Conservation (phyloP, 1,140 invertebrate species). For the Hetaerina americana region DNA sequence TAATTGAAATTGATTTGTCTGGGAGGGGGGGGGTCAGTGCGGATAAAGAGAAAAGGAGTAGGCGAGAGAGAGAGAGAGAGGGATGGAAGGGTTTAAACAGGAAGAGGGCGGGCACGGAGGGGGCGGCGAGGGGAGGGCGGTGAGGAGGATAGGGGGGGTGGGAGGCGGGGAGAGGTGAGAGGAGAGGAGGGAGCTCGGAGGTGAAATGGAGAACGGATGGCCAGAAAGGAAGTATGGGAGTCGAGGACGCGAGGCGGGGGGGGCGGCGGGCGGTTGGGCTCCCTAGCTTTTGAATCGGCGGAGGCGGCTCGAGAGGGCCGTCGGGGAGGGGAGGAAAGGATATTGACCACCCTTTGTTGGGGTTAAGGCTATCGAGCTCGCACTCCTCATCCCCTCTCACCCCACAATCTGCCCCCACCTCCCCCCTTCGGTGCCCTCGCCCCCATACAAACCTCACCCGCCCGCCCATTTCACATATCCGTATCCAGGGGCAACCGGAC, state of each 20-base stretch:
- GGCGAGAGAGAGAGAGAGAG: not conserved
- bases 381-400: too few species aligned
- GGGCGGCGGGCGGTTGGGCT: too few species aligned
- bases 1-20: slow-evolving; percentile 1
- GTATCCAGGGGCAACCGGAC: not conserved
- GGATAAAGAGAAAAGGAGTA: not conserved
- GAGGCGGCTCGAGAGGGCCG: too few species aligned
- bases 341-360: not conserved
- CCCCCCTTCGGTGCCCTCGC: too few species aligned
- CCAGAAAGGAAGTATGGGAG: not conserved
- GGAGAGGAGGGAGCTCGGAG: not conserved
- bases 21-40: not conserved
- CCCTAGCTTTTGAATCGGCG: too few species aligned
- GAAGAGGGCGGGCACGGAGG: not conserved
- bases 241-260: too few species aligned
- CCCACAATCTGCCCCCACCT: too few species aligned
- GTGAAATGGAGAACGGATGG: not conserved
- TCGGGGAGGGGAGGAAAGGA: not conserved
- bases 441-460: too few species aligned
- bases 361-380: not conserved
- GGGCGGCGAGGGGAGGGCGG: not conserved
- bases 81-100: not conserved
- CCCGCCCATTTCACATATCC: not conserved
- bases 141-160: too few species aligned
- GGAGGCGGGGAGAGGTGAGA: too few species aligned